Base-by-base conservation (phyloP, 2,797 vertebrate species). In the Falco novaeseelandiae region DNA sequence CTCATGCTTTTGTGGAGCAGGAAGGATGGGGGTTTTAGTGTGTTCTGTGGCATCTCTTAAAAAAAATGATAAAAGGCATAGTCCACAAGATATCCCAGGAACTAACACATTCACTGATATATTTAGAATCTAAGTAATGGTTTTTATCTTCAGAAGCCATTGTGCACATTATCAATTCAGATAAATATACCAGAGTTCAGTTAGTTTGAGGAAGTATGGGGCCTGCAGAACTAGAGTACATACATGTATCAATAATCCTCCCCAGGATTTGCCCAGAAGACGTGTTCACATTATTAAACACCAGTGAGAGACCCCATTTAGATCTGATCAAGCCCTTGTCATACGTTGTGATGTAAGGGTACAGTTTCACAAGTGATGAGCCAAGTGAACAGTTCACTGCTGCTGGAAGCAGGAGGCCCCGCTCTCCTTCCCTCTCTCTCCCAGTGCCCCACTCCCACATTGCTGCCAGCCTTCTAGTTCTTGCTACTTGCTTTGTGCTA, bases 381-480 rank as follows among this genome's bases (percentile, higher is more conserved):
- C 29, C 76, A 80, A 0, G 8, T 72, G 55, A 82, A 27, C 30
- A 42, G 21, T 23, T 89, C 36, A 23, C 29, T 90, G 32, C 52
- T 81, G 13, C 44, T 74, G 44, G 32, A 57, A 83, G 38, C n/a
- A 83, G 59, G 48, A 55, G 48, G 16, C 19, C 27, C 8, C 20
- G 9, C 16, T 79, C 14, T 42, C 34, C 36, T 44, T 87, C 11
- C 46, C 14, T 69, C 14, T 55, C 4, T 81, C 38, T 54, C 72
- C 23, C 58, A 44, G 0, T 10, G 22, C 30, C 32, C 63, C 17
- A 8, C 65, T 79, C 27, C 30, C 0, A 0, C 57, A 29, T 67
- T 96, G 40, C 52, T 74, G 29, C n/a, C 34, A 88, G 12, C 18
- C 27, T 73, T 54, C 40, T 67, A 18, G 19, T 38, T 86, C 30